Conservation (phyloP, 2,113 vertebrate genomes). For the Salvelinus alpinus region DNA sequence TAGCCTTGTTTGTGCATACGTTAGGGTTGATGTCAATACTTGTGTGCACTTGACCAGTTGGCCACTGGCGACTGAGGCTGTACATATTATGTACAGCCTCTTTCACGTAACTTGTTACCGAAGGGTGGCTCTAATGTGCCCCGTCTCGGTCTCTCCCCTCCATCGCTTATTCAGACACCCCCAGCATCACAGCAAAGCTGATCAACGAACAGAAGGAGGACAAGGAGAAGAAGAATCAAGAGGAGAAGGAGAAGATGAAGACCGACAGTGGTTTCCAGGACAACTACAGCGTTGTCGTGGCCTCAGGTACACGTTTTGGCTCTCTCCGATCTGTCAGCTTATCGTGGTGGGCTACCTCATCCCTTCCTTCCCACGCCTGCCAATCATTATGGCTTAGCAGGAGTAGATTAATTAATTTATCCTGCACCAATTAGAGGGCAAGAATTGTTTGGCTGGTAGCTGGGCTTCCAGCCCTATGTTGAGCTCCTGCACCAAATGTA, state of each 20-base stretch:
- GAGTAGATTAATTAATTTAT: neutral
- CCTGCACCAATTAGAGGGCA: neutral
- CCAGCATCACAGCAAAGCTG: slow-evolving; percentile 97
- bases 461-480: neutral
- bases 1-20: neutral
- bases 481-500: neutral
- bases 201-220: slow-evolving; percentile 98
- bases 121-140: neutral
- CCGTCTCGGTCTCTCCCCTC: neutral
- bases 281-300: slow-evolving; percentile 98
- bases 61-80: neutral
- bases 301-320: slow-evolving; percentile 81
- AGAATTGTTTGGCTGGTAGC: too few species aligned
- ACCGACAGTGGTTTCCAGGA: slow-evolving; percentile 97
- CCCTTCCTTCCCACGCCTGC: neutral
- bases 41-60: neutral
- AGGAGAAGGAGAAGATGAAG: slow-evolving; percentile 99
- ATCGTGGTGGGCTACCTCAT: neutral
- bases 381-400: neutral
- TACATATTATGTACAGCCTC: neutral
- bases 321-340: neutral
- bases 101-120: neutral
- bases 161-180: slow-evolving; percentile 81
- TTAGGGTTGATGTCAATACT: neutral
- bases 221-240: slow-evolving; percentile 99